These are phyloP conservation scores for Brachymystax lenok DNA, from an alignment of 2,797 vertebrate species.

Conservation along the genomic window DNA sequence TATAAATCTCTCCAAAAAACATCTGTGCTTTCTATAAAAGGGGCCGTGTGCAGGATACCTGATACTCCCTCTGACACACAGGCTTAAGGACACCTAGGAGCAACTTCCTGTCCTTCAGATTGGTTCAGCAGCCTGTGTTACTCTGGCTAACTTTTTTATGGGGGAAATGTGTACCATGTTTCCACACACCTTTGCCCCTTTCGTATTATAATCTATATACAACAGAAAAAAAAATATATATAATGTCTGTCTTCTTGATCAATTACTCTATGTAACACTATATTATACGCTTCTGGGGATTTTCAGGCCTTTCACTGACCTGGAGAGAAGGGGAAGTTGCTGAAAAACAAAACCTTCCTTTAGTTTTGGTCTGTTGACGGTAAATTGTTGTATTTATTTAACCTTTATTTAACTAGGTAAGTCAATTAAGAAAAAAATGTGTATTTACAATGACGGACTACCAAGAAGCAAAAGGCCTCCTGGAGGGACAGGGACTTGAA, in stretches of 20 bases:
- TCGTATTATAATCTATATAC: slow-evolving; percentile 18
- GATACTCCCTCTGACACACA: slow-evolving; percentile 49
- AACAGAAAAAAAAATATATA: slow-evolving; percentile 22
- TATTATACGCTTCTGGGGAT: slow-evolving; percentile 47
- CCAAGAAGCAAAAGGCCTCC: no score
- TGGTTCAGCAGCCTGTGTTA: slow-evolving; percentile 18
- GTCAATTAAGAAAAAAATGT: no score
- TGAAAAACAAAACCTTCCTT: slow-evolving; percentile 20
- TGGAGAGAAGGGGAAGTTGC: slow-evolving; percentile 16
- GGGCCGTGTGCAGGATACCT: slow-evolving; percentile 32
- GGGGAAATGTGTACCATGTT: slow-evolving; percentile 31
- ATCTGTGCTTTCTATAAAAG: slow-evolving; percentile 64
- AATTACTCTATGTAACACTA: slow-evolving; percentile 38
- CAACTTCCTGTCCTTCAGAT: slow-evolving; percentile 19
- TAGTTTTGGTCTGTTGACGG: slow-evolving; percentile 23
- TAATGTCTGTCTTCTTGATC: slow-evolving; percentile 42
- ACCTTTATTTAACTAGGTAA: no score
- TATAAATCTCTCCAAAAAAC: slow-evolving; percentile 62
- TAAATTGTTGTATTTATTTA: neutral
- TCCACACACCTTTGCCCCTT: slow-evolving; percentile 28
- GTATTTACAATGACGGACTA: no score
- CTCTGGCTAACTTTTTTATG: slow-evolving; percentile 38
- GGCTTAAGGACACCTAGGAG: slow-evolving; percentile 44
- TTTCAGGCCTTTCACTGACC: slow-evolving; percentile 40
- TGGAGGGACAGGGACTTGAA: slow-evolving; percentile 15